A percentile compares a stretch with the other conserved stretches of the same genome.
Evolutionary conservation across 2,113 vertebrate genomes (phyloP).

Genomic region (Centrocercus urophasianus): DNA sequence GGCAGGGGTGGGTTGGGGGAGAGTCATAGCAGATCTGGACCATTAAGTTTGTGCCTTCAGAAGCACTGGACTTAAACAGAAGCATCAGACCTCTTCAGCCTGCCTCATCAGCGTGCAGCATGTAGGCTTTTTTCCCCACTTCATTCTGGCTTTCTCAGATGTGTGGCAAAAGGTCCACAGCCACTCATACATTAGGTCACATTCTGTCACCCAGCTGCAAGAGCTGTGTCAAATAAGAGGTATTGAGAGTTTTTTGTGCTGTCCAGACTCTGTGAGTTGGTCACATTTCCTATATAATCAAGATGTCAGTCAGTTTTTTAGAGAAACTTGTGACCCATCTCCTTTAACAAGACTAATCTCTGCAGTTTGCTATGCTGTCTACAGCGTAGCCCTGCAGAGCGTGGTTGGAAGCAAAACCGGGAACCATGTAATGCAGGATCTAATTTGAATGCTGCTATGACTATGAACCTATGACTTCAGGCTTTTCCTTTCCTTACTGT

Average conservation of each 20-base stretch:
- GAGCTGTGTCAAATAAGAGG: rapidly evolving
- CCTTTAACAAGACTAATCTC: not conserved
- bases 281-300: not conserved
- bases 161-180: not conserved
- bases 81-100: not conserved
- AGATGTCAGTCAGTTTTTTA: not conserved
- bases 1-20: not conserved
- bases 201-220: not conserved
- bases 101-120: constrained; percentile 2
- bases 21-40: not conserved
- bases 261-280: not conserved
- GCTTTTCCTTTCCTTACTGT: not conserved
- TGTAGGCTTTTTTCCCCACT: not conserved
- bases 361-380: not conserved
- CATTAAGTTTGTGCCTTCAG: not conserved
- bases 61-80: not conserved
- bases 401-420: not conserved
- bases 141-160: not conserved
- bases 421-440: not conserved
- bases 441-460: not conserved
- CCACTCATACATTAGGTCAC: not conserved
- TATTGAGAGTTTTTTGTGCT: not conserved
- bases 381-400: not conserved
- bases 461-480: not conserved
- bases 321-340: not conserved